Evolutionary conservation across 2,888 invertebrate species (phyloP), one percentile per base, ranked within the genome.

Genomic region (Cyaniris semiargus): DNA sequence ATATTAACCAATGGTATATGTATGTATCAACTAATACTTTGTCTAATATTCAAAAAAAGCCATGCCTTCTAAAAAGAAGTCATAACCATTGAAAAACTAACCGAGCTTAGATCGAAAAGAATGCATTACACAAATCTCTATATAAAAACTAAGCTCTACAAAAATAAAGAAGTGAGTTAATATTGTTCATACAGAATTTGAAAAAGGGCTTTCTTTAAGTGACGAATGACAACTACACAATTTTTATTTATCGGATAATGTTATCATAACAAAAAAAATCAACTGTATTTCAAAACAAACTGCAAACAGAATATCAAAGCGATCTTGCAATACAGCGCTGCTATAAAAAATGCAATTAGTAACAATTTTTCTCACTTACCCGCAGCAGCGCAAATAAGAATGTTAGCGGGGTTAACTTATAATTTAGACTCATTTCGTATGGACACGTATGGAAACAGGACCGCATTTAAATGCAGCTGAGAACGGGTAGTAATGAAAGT

Each of bases 241-340:
- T 34, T 7, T 44, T 44, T 44, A 44, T 44, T 44, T 3, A 13
- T 44, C 13, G 1, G 18, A 53, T 53, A 18, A 53, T 53, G 13
- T 18, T 15, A 53, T 53, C 4, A 53, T 44, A 10, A 0, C 10
- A 44, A 10, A 10, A 44, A 44, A 10, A 8, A 8, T 44, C n/a
- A n/a, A 10, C 10, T 44, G 10, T 13, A 13, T 44, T 44, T 44
- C 5, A 15, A 18, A 18, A 18, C 53, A 21, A 21, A 21, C n/a
- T 58, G 7, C 2, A 58, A 58, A 58, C 18, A 58, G 5, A 58
- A 58, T 60, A 23, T 60, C 60, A 23, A 60, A 23, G 86, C 83
- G 8, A 38, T 38, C 79, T 76, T 76, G 74, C 38, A 58, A 53
- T 75, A 76, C 44, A 21, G 38, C 27, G n/a, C 23, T 60, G 31